Evolutionary conservation across 1,140 invertebrate genomes (phyloP), one percentile per base, ranked within the genome.

Genomic region (Choristoneura fumiferana): DNA sequence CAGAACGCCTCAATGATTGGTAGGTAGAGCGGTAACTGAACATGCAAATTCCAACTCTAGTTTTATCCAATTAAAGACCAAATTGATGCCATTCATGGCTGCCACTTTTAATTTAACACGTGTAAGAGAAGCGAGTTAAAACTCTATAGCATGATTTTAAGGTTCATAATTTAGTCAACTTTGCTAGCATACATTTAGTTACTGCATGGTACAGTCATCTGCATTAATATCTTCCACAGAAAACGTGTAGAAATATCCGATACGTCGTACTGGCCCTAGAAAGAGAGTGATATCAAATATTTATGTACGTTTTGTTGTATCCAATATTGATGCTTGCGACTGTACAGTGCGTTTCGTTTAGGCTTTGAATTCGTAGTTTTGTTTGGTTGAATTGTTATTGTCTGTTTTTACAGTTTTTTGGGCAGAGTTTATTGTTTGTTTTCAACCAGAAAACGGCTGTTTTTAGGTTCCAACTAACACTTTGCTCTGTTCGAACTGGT

Each of bases 301-400:
- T 18, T 29, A 2, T 2, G 22, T 6, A 29, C 6, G 22, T 29
- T 29, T 3, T 29, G 22, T 2, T 29, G 22, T 29, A 29, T 2
- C 22, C 2, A 29, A 6, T 6, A 18, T 18, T 14, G 14, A 15
- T 45, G n/a, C 18, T 45, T 17, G 40, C 18, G n/a, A 45, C 14
- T 17, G 40, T 15, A 14, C 15, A 10, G 14, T 17, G 17, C 18
- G 40, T 45, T 45, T 45, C 18, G 40, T 45, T 45, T 18, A 45
- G 40, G 40, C 40, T 45, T 22, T 45, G 40, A 22, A 4, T 45
- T 15, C 17, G 38, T 15, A 40, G 38, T 40, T 22, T 45, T 45
- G 14, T 45, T 17, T n/a, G 40, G 40, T 18, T 45, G 14, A 45
- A 45, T 45, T 9, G 40, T 18, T 17, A 40, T 17, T 40, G 13